Evolutionary conservation across 1,140 invertebrate species (phyloP), one percentile per base, ranked within the genome.

Genomic region (Leptinotarsa lineolata): DNA sequence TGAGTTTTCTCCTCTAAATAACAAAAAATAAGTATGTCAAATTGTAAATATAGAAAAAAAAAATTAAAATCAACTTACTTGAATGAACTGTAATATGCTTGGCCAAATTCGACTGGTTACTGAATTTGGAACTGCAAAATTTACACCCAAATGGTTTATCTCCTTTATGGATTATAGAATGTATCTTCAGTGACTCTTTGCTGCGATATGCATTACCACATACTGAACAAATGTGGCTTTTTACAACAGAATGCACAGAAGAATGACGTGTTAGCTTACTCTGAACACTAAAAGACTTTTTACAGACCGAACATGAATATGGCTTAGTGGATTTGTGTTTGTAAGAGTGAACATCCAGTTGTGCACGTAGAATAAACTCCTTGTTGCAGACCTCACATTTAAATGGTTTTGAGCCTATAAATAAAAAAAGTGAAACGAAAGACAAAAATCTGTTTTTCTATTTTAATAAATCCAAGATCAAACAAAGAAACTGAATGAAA

Each of bases 31-130:
- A 30, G 30, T 30, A 39, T 39, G 30, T 39, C 30, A 39, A 39
- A 39, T 39, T 39, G 8, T 39, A 39, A 11, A 30, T 30, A 30
- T 30, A 30, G 30, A 39, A 39, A 39, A 39, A 2, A 39, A 39
- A 39, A 39, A 2, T 11, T 8, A 54, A 54, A 16, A 16, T 54
- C 48, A 18, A 72, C 85, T 84, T 80, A 89, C 89, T 86, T 71
- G 86, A 86, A 80, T 88, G 88, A 64, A 85, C 85, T n/a, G 85
- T 77, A 46, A 85, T 81, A 76, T 89, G 88, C 69, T 87, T 84
- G 74, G 87, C 86, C 73, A 89, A 80, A 79, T 88, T 88, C 4
- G 87, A 88, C 77, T 85, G 85, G 75, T 88, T 85, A 71, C 85
- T 86, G 79, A 88, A 89, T 68, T 82, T 83, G 5, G 83, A 79